A percentile compares a stretch with the other conserved stretches of the same genome.
Evolutionary conservation across 2,888 invertebrate species (phyloP).

Genomic region (Stenolophus ochropezus): DNA sequence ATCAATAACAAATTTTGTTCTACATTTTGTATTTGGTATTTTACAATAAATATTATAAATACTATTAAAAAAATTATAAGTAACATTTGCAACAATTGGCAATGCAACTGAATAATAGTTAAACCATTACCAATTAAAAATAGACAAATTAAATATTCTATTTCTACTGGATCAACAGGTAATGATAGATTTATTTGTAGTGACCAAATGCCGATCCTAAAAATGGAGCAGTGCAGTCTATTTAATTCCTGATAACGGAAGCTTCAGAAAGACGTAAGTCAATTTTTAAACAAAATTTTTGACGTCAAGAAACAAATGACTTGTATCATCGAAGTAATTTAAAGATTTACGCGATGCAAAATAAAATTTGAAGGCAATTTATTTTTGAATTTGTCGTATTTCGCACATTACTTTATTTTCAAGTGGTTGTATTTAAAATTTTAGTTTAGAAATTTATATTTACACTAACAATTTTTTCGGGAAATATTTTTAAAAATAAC

Average conservation of each 20-base stretch:
- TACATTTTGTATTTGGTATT: not conserved
- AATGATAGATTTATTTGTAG: slow-evolving; percentile 20
- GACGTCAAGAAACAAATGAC: slow-evolving; percentile 13
- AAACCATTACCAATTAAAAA: too few species aligned
- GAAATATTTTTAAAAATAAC: slow-evolving; percentile 1
- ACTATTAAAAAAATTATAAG: too few species aligned
- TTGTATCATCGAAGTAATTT: not conserved
- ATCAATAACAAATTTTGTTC: not conserved
- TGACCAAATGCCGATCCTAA: not conserved
- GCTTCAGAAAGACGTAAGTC: not conserved
- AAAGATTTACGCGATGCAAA: not conserved
- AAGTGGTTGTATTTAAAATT: not conserved
- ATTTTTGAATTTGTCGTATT: slow-evolving; percentile 9
- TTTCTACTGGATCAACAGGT: not conserved
- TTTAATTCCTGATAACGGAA: slow-evolving; percentile 12
- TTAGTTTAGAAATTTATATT: not conserved
- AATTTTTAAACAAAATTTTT: slow-evolving; percentile 8
- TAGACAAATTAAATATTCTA: not conserved
- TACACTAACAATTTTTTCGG: not conserved
- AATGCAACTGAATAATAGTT: too few species aligned
- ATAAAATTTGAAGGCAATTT: slow-evolving; percentile 28
- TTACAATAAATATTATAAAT: too few species aligned
- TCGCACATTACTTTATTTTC: not conserved
- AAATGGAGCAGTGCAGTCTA: not conserved
- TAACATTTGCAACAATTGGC: too few species aligned